Base-by-base conservation (phyloP, 2,888 invertebrate species). In the Lomographa bimaculata region DNA sequence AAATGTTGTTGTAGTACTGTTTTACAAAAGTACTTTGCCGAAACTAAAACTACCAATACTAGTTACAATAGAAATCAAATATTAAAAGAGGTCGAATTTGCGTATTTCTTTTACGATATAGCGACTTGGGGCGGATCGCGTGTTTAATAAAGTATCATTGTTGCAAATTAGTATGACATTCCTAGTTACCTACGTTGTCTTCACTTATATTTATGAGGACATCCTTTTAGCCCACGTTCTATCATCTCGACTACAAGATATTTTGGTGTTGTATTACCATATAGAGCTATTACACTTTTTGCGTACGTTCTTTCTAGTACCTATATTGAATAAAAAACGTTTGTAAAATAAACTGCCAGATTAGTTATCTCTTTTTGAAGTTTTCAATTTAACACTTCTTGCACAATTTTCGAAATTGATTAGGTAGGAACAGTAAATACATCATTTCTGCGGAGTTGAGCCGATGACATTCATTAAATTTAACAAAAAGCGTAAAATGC, bases 201-300 rank as follows among this genome's bases (percentile, higher is more conserved):
- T 76, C 79, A 71, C 71, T 64, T 74, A 70, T 81, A n/a, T n/a
- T n/a, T n/a, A 86, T 84, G 50, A 86, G 86, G 86, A 87, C 79
- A 65, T 87, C 87, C 86, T 74, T 57, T 64, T 66, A 60, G 54
- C 81, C 84, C 70, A 84, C 85, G 61, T 67, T 72, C 59, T 63
- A 71, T 75, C 71, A 72, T 62, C 53, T 25, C 21, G 25, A 47
- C 30, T 41, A 25, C 25, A 40, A 41, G 16, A 25, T 46, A 55
- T 56, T 55, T 50, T 50, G 47, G 34, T 46, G 41, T 55, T 50
- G 38, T 26, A 34, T 50, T 43, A 40, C 43, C 12, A 42, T 36
- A 42, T 47, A 17, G 39, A 42, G 19, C 12, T 33, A 23, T 36
- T 33, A 29, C 8, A 20, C 26, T 43, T 46, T 41, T 46, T 50